Evolutionary conservation across 92 coral and sea anemone species (phyloP), one percentile per base, ranked within the genome.

Genomic region (Hydrozoanthus gracilis): DNA sequence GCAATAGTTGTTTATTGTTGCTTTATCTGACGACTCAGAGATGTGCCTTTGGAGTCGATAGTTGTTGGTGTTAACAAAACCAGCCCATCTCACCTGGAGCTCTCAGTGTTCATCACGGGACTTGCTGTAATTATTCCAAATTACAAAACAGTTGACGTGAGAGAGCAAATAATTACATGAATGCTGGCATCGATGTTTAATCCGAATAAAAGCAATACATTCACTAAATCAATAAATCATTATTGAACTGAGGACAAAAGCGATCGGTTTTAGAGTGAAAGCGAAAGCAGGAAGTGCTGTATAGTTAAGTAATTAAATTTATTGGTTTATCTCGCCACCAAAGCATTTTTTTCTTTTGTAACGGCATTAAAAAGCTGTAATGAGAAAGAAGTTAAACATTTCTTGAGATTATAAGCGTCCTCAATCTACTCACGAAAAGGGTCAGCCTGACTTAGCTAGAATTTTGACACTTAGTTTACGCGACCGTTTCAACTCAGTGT

Each of bases 221-320:
- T 9, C 47, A n/a, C 74, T 80, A 80, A 80, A 80, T 80, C 85
- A 80, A 80, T 80, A 80, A 64, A 80, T 80, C 85, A 80, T 80
- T 80, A 80, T 80, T 65, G 62, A 14, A 46, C 17, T 47, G n/a
- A 50, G 74, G 47, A 64, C 74, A 80, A 51, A 67, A 15, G 47
- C n/a, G 62, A 80, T 80, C 44, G 74, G 46, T 67, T 65, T n/a
- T 60, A 20, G 74, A 49, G 35, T 46, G 85, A 49, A 66, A 49
- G 73, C 47, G 74, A 80, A 11, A 18, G 51, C 48, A 27, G 58
- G 74, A 76, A 64, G 73, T 13, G 18, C 60, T 80, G 61, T 80
- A 80, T 80, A 49, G 49, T 16, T 64, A 80, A 80, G 75, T 65
- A 80, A 80, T 80, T 64, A 80, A 44, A 80, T 18, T 65, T 80